phyloP scores from a whole-genome alignment of 1,140 invertebrate genomes.

The Phenacoccus solenopsis region DNA sequence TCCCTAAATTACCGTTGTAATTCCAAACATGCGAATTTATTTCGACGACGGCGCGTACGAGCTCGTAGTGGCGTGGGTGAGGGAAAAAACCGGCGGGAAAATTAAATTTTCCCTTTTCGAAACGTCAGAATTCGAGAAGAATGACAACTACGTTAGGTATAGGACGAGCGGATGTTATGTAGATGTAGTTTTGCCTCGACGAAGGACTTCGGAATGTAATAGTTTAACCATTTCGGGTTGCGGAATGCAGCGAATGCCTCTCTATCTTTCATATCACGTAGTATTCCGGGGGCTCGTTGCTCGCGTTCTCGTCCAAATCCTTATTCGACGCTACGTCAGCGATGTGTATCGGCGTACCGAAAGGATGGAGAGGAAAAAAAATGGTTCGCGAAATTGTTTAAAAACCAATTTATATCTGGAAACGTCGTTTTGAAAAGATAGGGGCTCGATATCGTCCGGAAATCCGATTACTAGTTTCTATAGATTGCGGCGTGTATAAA shows the following conservation, averaged over 20 bases:
- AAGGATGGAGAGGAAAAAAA: neutral
- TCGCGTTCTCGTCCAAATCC: neutral
- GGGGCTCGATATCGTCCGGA: no score
- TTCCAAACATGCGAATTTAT: neutral
- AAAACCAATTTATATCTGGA: neutral
- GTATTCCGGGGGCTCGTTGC: neutral
- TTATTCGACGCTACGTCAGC: neutral
- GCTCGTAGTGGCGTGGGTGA: neutral
- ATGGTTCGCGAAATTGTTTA: neutral
- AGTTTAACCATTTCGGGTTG: neutral
- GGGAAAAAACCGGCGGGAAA: neutral
- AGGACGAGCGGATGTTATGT: neutral
- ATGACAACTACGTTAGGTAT: slow-evolving; percentile 1
- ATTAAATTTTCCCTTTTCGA: neutral
- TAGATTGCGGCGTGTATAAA: no score
- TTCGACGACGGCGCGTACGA: neutral
- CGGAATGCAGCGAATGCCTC: neutral
- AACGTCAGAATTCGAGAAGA: neutral
- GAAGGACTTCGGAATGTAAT: neutral
- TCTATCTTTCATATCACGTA: slow-evolving; percentile 2
- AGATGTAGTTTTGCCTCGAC: neutral
- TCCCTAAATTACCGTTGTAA: neutral
- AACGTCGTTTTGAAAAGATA: no score
- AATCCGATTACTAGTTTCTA: no score
- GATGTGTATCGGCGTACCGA: neutral